Evolutionary conservation across 2,113 vertebrate genomes (phyloP), one percentile per base, ranked within the genome.

Genomic region (Chaenogobius annularis): DNA sequence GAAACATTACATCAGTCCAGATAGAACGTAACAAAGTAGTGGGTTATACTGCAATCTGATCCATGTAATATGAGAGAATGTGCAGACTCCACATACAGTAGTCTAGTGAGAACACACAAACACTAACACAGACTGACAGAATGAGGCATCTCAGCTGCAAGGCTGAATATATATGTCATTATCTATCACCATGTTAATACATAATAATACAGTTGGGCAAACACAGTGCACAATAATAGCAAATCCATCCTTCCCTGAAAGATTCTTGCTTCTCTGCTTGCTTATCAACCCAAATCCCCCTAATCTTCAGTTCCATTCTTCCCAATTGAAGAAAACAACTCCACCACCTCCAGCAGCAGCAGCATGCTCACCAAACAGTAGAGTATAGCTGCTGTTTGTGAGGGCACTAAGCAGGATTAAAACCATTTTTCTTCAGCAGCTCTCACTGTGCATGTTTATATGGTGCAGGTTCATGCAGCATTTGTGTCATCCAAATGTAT

Each of bases 321-420:
- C 43, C 47, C 77, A 66, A 58, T 73, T 70, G 70, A 80, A 77
- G 47, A 35, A 67, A 85, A 76, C 75, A 82, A 77, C 52, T 69
- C 75, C 65, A 73, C 46, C 5, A 50, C 47, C 54, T 22, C 20
- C 20, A 55, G 22, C 62, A 77, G 75, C 44, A 43, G 10, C 2
- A 3, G 37, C 43, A 44, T 69, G 70, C 70, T 72, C 74, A 69
- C 15, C 81, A 87, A 85, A 84, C 79, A 82, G 85, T 73, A 85
- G 78, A 72, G 74, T 74, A 72, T 68, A 77, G 83, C 83, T 75
- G 72, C 74, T 87, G 79, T 86, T 88, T 59, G 77, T 80, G 81
- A 87, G 52, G 46, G 66, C 74, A 73, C 80, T 80, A 84, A 87
- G 78, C 65, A 83, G 85, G 88, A 90, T 91, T 88, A 90, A 48